phyloP scores from a whole-genome alignment of 1,140 invertebrate genomes.

The Sarcophaga bullata region DNA sequence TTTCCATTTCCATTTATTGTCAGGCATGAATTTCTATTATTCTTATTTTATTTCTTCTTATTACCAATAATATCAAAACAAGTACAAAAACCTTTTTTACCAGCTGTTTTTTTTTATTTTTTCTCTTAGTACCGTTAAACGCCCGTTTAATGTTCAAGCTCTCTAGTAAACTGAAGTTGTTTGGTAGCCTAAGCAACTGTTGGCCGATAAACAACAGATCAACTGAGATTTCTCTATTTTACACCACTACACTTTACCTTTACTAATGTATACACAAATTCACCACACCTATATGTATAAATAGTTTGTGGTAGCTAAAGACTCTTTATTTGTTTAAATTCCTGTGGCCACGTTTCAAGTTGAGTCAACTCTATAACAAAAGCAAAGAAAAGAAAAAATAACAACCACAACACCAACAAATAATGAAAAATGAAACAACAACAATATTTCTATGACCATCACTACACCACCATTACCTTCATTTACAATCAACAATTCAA shows the following conservation, averaged over 20 bases:
- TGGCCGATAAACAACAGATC: background rate
- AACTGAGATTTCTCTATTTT: slow-evolving; percentile 30
- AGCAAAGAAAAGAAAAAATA: background rate
- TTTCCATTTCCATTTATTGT: no score
- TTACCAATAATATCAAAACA: background rate
- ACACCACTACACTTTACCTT: background rate
- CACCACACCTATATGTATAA: no score
- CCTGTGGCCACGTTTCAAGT: slow-evolving; percentile 19
- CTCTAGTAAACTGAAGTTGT: slow-evolving; percentile 29
- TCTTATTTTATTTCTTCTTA: slow-evolving; percentile 13
- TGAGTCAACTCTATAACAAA: background rate
- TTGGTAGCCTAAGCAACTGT: background rate
- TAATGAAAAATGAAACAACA: no score
- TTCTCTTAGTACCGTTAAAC: slow-evolving; percentile 9
- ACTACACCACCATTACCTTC: background rate
- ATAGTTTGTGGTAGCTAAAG: background rate
- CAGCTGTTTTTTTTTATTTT: background rate
- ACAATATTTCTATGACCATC: background rate
- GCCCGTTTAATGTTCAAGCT: slow-evolving; percentile 30
- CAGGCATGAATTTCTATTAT: slow-evolving; percentile 17
- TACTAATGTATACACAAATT: background rate
- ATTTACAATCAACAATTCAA: background rate
- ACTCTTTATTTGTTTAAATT: slow-evolving; percentile 8
- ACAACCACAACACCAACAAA: background rate
- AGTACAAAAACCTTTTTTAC: slow-evolving; percentile 20